Percentiles rank a stretch among this genome's conserved stretches.
Conservation (phyloP, 2,113 vertebrate genomes). For the Herpetotheres cachinnans region DNA sequence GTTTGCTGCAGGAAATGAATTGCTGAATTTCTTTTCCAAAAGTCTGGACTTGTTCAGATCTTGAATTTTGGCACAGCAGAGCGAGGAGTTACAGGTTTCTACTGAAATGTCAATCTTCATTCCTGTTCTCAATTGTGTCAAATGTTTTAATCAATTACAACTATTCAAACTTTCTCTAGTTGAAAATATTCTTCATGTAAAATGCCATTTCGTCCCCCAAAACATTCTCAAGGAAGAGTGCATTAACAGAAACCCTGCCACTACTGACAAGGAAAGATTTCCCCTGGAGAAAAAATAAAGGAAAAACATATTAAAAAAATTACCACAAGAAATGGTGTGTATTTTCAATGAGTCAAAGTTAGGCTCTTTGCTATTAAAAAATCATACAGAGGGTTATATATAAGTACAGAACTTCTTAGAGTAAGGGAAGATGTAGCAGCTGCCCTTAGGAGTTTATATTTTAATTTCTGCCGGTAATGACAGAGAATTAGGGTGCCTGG, state of each 20-base stretch:
- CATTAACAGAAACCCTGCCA: not conserved
- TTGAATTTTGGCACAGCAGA: not conserved
- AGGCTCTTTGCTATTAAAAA: not conserved
- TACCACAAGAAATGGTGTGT: not conserved
- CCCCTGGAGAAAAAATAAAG: not conserved
- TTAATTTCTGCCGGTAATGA: not conserved
- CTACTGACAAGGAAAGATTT: not conserved
- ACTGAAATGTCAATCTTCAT: not conserved
- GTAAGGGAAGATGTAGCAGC: not conserved
- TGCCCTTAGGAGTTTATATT: not conserved
- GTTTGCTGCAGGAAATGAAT: not conserved
- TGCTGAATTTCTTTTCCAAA: not conserved
- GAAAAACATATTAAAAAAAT: not conserved
- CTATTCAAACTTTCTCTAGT: not conserved
- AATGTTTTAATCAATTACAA: not conserved
- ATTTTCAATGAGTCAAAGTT: not conserved
- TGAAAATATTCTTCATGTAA: not conserved
- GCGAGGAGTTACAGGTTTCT: not conserved
- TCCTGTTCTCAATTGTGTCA: not conserved
- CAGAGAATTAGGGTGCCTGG: not conserved
- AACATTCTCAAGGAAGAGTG: not conserved
- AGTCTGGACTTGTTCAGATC: not conserved
- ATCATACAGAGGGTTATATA: not conserved
- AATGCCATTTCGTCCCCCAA: not conserved
- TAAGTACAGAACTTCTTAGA: not conserved